These are phyloP conservation scores for Lycaon pictus DNA, from an alignment of 2,113 vertebrate species.

Conservation along the genomic window DNA sequence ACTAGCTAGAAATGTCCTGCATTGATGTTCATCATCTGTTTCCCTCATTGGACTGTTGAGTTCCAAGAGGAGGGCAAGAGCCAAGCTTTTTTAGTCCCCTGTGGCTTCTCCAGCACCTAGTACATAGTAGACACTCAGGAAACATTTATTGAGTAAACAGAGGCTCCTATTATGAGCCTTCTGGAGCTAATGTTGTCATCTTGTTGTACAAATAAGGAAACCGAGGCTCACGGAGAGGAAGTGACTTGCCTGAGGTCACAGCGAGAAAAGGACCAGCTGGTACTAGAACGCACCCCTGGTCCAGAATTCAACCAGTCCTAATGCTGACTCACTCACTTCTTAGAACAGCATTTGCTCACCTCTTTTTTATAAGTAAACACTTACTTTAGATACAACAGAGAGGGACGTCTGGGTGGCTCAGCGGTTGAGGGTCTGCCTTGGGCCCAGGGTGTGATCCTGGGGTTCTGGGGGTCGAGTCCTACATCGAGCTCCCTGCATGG, in stretches of 20 bases:
- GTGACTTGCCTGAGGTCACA: constrained; percentile 59
- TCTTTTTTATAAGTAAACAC: background rate
- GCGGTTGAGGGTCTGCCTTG: no score
- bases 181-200: constrained; percentile 52
- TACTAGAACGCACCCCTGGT: background rate
- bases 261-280: background rate
- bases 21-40: background rate
- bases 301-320: background rate
- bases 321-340: constrained; percentile 18
- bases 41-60: background rate
- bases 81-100: background rate
- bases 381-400: background rate
- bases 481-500: no score
- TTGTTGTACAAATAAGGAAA: constrained; percentile 69
- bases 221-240: constrained; percentile 61
- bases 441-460: no score
- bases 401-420: background rate
- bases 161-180: background rate
- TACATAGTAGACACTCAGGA: background rate
- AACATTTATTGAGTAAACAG: background rate
- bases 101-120: background rate
- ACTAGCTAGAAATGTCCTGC: background rate
- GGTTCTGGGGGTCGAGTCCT: no score
- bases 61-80: background rate
- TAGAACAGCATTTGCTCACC: background rate